Evolutionary conservation across 2,113 vertebrate species (phyloP), one percentile per base, ranked within the genome.

Genomic region (Irena cyanogastra): DNA sequence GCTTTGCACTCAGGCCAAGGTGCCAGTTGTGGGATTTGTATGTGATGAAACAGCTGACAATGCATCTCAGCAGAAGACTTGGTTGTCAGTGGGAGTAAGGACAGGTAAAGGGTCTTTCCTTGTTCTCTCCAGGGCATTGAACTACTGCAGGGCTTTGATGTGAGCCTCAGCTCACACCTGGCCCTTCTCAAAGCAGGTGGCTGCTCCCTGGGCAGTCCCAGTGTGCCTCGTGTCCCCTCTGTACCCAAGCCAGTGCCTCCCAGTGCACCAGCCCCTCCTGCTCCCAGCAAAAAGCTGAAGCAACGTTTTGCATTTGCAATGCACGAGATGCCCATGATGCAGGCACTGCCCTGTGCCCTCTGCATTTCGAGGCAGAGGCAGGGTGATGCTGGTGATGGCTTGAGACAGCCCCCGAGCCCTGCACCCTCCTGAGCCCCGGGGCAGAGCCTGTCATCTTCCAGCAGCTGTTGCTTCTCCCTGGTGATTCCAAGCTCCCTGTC

Each of bases 141-240:
- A 57, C 22, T 61, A 4, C 22, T 31, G 21, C 54, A 45, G 52
- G 33, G 47, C 9, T 79, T 66, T 82, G 65, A 59, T 26, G 35
- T 3, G 37, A 77, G 22, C 30, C 53, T 56, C 61, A 56, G 65
- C 39, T 71, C 44, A 26, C 2, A 0, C 3, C 22, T 0, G 2
- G 27, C 37, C 35, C 60, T 49, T 16, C 27, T 60, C 63, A 26
- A 52, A 22, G 63, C 41, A 81, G 31, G 16, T 44, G 45, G 50
- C 10, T 47, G 19, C 33, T 82, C 42, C 60, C 26, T 74, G 15
- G 3, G 52, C 69, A 82, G 49, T 37, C 19, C 45, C 59, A 44
- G 26, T 6, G 21, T 31, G 37, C 56, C 21, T 49, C 35, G 35
- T 16, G 45, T 19, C 53, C 49, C 27, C 0, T 0, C 27, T 64